Evolutionary conservation across 2,797 vertebrate genomes (phyloP).

Genomic region (Spinibarbus caldwelli): DNA sequence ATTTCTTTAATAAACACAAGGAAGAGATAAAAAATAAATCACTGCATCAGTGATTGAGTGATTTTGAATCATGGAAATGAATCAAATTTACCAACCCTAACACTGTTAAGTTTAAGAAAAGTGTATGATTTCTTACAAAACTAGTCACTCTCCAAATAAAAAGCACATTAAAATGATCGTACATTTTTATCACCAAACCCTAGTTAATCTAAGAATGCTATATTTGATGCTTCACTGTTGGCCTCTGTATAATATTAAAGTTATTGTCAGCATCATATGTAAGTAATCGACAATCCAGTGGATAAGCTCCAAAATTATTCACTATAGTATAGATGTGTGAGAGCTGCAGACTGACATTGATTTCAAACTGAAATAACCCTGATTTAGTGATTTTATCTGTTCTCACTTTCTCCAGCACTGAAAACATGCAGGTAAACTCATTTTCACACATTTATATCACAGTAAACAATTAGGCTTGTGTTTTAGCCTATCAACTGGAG

Average conservation of each 20-base stretch:
- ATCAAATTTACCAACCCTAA: neutral
- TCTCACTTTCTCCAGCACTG: neutral
- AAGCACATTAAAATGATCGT: neutral
- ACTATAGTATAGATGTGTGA: conserved; percentile 24
- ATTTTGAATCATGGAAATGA: neutral
- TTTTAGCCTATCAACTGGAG: conserved; percentile 47
- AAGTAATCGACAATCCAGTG: conserved; percentile 37
- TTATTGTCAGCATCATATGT: neutral
- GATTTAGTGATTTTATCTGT: no score
- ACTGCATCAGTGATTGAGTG: neutral
- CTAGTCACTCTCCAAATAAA: neutral
- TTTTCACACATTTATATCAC: conserved; percentile 9
- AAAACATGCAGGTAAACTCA: neutral
- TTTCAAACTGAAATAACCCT: neutral
- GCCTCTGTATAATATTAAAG: neutral
- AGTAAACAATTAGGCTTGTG: conserved; percentile 36
- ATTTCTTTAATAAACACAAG: neutral
- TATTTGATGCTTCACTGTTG: neutral
- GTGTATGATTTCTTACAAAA: neutral
- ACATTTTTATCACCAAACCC: neutral
- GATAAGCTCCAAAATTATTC: conserved; percentile 46
- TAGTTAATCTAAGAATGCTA: neutral
- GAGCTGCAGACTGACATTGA: neutral
- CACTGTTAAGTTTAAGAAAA: neutral
- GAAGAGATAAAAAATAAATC: neutral